These are phyloP conservation scores for Muraenolepis orangiensis DNA, from an alignment of 2,797 vertebrate genomes.

Conservation along the genomic window DNA sequence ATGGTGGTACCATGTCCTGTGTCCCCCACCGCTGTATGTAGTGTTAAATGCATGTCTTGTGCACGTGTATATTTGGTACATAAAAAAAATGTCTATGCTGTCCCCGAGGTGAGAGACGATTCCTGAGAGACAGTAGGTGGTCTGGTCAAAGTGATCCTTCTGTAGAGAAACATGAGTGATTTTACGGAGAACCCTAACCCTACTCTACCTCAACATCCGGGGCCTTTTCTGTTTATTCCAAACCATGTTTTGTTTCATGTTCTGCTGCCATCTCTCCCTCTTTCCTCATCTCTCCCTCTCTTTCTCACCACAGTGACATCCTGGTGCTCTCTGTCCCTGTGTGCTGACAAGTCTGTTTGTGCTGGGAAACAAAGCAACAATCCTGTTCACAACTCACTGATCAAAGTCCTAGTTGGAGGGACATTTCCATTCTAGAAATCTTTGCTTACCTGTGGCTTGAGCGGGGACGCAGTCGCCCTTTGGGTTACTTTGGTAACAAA, in stretches of 20 bases:
- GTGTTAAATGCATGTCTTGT: neutral
- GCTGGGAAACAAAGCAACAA: too few relatives aligned
- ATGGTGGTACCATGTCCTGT: neutral
- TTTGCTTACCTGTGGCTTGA: too few relatives aligned
- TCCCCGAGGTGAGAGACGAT: neutral
- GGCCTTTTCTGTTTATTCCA: too few relatives aligned
- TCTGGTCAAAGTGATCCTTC: neutral
- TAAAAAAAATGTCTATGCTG: neutral
- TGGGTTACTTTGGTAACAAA: too few relatives aligned
- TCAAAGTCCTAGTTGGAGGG: too few relatives aligned
- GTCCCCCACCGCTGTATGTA: neutral
- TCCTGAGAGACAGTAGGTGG: neutral
- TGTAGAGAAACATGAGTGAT: neutral
- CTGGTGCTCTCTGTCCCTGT: neutral
- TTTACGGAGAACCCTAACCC: neutral
- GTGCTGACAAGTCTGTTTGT: too few relatives aligned
- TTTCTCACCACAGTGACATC: neutral
- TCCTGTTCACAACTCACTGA: neutral
- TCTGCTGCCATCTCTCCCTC: neutral
- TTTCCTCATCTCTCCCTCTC: too few relatives aligned
- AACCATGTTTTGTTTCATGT: neutral
- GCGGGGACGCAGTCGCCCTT: too few relatives aligned
- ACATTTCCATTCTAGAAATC: too few relatives aligned
- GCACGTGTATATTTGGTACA: neutral
- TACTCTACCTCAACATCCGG: neutral